Percentiles rank a stretch among this genome's conserved stretches.
These are phyloP conservation scores for Antennarius maculatus DNA, from an alignment of 2,797 vertebrate species.

Conservation along the genomic window DNA sequence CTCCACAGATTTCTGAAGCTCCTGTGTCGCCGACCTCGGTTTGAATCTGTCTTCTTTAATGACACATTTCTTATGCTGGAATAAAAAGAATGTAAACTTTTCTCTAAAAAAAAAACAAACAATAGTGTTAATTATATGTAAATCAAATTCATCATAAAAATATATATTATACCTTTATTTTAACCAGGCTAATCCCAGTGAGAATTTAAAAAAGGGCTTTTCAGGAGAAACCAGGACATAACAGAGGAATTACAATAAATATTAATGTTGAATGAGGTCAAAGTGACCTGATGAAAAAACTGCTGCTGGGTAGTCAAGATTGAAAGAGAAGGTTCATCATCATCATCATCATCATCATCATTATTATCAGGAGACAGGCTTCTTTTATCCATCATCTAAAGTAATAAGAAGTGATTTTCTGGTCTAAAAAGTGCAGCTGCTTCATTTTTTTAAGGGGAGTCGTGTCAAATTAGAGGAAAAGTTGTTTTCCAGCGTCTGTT, in stretches of 20 bases:
- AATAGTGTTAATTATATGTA: neutral
- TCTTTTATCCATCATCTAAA: neutral
- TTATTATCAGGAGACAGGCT: neutral
- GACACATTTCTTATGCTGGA: too few relatives aligned
- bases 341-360: neutral
- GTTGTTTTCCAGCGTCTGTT: too few relatives aligned
- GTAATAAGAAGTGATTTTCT: neutral
- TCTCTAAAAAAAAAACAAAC: too few relatives aligned
- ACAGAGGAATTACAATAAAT: neutral
- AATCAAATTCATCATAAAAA: neutral
- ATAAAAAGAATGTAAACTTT: too few relatives aligned
- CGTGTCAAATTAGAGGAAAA: neutral
- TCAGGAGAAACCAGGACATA: neutral
- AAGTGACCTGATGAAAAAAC: neutral
- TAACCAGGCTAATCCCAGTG: neutral
- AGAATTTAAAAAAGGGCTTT: neutral
- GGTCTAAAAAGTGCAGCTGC: too few relatives aligned
- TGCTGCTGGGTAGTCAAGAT: too few relatives aligned
- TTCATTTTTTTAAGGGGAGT: neutral
- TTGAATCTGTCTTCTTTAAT: too few relatives aligned
- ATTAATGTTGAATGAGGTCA: constrained; percentile 25
- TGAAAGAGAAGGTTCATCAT: neutral
- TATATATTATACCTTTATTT: neutral
- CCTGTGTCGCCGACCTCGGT: too few relatives aligned
- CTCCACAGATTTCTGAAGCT: too few relatives aligned